Percentiles rank a stretch among this genome's conserved stretches.
These are phyloP conservation scores for Grus americana DNA, from an alignment of 2,113 vertebrate species.

Conservation along the genomic window DNA sequence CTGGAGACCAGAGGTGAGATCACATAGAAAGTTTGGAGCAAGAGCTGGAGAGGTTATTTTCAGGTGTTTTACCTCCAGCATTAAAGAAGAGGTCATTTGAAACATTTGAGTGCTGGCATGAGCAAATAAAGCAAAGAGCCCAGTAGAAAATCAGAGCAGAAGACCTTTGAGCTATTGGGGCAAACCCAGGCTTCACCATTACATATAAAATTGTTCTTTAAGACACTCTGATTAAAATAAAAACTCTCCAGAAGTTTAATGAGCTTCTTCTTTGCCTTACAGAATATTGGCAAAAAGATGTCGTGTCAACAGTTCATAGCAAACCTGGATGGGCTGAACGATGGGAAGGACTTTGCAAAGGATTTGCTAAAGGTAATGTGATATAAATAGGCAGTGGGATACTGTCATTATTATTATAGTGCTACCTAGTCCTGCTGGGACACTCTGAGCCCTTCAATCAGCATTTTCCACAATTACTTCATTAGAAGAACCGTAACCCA, in stretches of 20 bases:
- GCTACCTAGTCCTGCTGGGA: neutral
- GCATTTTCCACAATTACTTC: neutral
- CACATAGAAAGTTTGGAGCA: neutral
- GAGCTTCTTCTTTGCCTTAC: slow-evolving; percentile 59
- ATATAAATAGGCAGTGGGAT: neutral
- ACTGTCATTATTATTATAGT: neutral
- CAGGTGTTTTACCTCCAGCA: neutral
- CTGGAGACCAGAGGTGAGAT: neutral
- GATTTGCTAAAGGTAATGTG: slow-evolving; percentile 90
- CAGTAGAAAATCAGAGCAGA: neutral
- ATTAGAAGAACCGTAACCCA: neutral
- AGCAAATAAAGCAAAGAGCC: neutral
- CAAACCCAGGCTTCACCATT: neutral
- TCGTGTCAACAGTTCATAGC: slow-evolving; percentile 94
- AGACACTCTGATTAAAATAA: neutral
- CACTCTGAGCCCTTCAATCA: neutral
- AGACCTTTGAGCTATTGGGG: neutral
- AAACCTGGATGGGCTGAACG: slow-evolving; percentile 93
- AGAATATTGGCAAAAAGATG: slow-evolving; percentile 99
- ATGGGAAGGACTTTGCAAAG: slow-evolving; percentile 93
- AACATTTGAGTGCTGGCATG: neutral
- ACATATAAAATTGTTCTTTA: neutral
- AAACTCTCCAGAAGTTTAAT: neutral
- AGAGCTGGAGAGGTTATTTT: neutral
- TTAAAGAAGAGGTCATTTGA: neutral